phyloP scores from a whole-genome alignment of 2,888 invertebrate genomes.

The Erebia aethiops region DNA sequence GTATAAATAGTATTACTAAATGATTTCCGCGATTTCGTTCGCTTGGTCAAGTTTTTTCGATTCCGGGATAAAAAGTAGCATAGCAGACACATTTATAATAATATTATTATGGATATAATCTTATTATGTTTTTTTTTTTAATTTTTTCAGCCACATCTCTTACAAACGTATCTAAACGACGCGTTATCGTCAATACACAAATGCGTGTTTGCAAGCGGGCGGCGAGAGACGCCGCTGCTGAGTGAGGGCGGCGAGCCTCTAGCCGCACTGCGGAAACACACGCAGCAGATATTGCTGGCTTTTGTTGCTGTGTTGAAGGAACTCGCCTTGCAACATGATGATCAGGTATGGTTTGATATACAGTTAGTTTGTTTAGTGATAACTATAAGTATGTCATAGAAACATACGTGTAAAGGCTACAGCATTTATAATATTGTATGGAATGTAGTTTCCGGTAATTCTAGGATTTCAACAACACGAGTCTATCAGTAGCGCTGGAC shows the following conservation, averaged over 20 bases:
- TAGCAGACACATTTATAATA: too few relatives aligned
- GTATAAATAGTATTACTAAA: too few relatives aligned
- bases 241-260: constrained; percentile 64
- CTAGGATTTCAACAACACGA: constrained; percentile 74
- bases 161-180: constrained; percentile 67
- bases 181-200: constrained; percentile 72
- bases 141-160: constrained; percentile 60
- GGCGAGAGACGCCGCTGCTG: constrained; percentile 71
- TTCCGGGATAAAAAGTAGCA: too few relatives aligned
- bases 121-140: neutral
- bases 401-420: too few relatives aligned
- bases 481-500: constrained; percentile 72
- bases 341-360: constrained; percentile 68
- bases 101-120: too few relatives aligned
- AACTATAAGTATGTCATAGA: too few relatives aligned
- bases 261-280: constrained; percentile 60
- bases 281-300: constrained; percentile 85
- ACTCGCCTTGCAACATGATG: constrained; percentile 87
- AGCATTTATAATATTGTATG: too few relatives aligned
- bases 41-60: too few relatives aligned
- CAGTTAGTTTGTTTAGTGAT: too few relatives aligned
- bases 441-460: constrained; percentile 9
- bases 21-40: too few relatives aligned
- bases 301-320: constrained; percentile 88
- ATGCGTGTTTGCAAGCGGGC: constrained; percentile 65